Conservation (phyloP, 2,797 vertebrate species). For the Melanitta fusca region DNA sequence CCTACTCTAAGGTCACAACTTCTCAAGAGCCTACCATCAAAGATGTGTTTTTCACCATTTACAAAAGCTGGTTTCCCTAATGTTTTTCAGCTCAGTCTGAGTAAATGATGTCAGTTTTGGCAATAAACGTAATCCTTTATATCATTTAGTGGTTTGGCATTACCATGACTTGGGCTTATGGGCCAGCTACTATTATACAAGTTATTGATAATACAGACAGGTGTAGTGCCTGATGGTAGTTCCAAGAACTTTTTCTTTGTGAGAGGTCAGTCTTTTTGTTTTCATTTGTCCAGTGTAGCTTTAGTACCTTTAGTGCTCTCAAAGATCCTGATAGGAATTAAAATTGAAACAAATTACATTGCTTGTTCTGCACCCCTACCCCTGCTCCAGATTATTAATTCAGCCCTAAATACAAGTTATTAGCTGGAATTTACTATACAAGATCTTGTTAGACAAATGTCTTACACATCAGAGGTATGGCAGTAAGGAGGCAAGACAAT, state of each 20-base stretch:
- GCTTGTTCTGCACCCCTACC: background rate
- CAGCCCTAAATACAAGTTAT: background rate
- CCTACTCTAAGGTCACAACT: background rate
- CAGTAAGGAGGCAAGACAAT: background rate
- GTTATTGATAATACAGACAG: background rate
- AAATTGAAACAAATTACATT: background rate
- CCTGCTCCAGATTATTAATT: background rate
- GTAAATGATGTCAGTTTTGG: background rate
- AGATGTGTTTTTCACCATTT: background rate
- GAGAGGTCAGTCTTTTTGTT: background rate
- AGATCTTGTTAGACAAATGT: background rate
- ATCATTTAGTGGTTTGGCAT: background rate
- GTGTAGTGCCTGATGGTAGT: background rate
- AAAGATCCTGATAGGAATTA: background rate
- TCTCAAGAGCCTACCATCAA: background rate
- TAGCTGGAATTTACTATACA: background rate
- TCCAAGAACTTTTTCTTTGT: background rate
- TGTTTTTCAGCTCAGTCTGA: background rate
- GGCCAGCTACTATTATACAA: background rate
- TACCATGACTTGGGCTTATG: background rate
- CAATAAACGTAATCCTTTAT: background rate
- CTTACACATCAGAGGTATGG: accelerated
- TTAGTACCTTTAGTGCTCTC: background rate
- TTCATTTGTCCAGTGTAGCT: background rate
- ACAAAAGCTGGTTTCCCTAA: background rate